Base-by-base conservation (phyloP, 2,888 invertebrate genomes). In the Eupithecia insigniata region DNA sequence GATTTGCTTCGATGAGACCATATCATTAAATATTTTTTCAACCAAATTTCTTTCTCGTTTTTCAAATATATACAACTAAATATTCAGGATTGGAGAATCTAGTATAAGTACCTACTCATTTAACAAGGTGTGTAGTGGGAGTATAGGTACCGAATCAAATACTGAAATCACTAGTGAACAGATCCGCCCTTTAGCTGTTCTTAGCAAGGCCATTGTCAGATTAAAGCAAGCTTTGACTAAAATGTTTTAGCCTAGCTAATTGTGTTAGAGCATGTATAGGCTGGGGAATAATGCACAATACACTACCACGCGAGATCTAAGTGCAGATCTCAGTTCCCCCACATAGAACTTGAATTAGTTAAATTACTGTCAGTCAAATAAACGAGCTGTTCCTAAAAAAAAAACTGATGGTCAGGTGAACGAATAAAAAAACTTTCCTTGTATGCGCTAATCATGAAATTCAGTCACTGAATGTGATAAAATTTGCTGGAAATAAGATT, bases 131-230 rank as follows among this genome's bases (percentile, higher is more conserved):
- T 46, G 46, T 22, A n/a, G 51, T 1, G 55, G 12, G 22, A 14
- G 26, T 55, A 14, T 26, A 18, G 43, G 43, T 7, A 43, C 6
- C n/a, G n/a, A n/a, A n/a, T n/a, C n/a, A n/a, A n/a, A n/a, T n/a
- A 36, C 12, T 26, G 26, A 55, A 55, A 36, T 30, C 22, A 32
- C 55, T 32, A 36, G 55, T 65, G 28, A 39, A 32, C 67, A 5
- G 61, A 36, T 64, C 71, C 71, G 67, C 71, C 71, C 51, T 30
- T 67, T 71, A 39, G 30, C 55, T 71, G 71, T 71, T 61, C 16
- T 18, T 28, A 39, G 22, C 39, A 14, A 28, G 60, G 60, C 30
- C 60, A 0, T 60, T 30, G 58, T 58, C 22, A 60, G 30, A 18
- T 60, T 18, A 60, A 60, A 30, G 12, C 16, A 58, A 28, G 16